A percentile compares a stretch with the other conserved stretches of the same genome.
Conservation (phyloP, 1,140 invertebrate genomes). For the Himalopsyche phryganea region DNA sequence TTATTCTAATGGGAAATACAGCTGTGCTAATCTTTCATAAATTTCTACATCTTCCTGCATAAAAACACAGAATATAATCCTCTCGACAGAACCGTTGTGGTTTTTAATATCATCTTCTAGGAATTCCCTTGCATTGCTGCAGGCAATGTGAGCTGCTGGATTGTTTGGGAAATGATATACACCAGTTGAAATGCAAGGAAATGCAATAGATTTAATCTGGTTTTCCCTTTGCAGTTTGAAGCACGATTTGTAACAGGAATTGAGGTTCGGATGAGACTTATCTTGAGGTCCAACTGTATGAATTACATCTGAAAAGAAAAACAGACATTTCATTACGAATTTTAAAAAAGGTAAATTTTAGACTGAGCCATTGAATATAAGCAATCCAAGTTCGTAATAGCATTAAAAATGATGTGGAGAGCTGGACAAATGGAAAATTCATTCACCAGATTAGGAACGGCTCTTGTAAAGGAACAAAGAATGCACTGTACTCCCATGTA, state of each 20-base stretch:
- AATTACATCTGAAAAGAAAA: constrained; percentile 66
- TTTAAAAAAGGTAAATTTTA: neutral
- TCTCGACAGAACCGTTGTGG: constrained; percentile 56
- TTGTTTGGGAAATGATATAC: constrained; percentile 81
- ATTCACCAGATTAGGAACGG: too few species aligned
- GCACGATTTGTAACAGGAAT: constrained; percentile 67
- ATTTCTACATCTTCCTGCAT: constrained; percentile 66
- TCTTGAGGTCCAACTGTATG: constrained; percentile 80
- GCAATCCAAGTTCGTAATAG: neutral
- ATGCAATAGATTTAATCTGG: constrained; percentile 67
- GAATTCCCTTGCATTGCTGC: constrained; percentile 63
- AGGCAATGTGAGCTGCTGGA: constrained; percentile 69
- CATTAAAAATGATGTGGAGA: neutral
- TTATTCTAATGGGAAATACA: constrained; percentile 63
- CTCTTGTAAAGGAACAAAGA: too few species aligned
- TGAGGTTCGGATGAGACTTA: constrained; percentile 62
- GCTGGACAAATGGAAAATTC: too few species aligned
- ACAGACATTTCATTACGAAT: neutral
- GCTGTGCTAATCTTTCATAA: constrained; percentile 69
- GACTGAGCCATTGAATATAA: too few species aligned
- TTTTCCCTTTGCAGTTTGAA: constrained; percentile 60
- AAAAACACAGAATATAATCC: constrained; percentile 81
- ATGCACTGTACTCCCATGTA: too few species aligned
- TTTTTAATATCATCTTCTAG: constrained; percentile 56
- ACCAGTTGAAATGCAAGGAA: constrained; percentile 85